These are phyloP conservation scores for Brachystomella parvula DNA, from an alignment of 1,140 invertebrate species.

Conservation along the genomic window DNA sequence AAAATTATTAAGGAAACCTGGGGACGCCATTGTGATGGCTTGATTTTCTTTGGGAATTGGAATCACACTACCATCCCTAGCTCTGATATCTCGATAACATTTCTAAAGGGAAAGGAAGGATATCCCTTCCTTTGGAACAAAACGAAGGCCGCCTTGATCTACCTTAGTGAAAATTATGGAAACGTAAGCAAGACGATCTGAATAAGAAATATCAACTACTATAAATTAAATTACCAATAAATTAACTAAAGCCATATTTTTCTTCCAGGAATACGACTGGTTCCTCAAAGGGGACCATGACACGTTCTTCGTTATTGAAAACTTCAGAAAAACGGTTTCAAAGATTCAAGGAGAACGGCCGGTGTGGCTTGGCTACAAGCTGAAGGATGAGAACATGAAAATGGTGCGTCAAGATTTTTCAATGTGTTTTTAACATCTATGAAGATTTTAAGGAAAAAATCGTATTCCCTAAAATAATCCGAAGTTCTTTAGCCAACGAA, in stretches of 20 bases:
- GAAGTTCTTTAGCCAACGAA: too few species aligned
- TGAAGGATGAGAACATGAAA: conserved; percentile 24
- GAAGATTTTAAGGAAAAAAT: not conserved
- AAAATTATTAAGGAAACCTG: conserved; percentile 32
- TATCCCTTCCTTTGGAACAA: conserved; percentile 35
- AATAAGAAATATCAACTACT: too few species aligned
- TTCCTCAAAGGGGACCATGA: conserved; percentile 47
- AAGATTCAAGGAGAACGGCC: conserved; percentile 14
- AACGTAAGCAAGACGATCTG: not conserved
- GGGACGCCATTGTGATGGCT: conserved; percentile 33
- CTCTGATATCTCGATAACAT: conserved; percentile 23
- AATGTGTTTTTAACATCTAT: too few species aligned
- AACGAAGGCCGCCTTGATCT: conserved; percentile 26
- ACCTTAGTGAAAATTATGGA: conserved; percentile 5
- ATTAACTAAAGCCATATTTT: not conserved
- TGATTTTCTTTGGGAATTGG: conserved; percentile 33
- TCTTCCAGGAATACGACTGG: conserved; percentile 40
- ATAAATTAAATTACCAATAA: not conserved
- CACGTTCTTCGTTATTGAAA: conserved; percentile 47
- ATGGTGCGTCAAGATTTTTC: too few species aligned
- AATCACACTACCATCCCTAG: too few species aligned
- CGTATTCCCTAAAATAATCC: too few species aligned
- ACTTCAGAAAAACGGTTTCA: conserved; percentile 43
- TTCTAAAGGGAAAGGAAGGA: conserved; percentile 24
- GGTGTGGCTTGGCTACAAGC: conserved; percentile 31